phyloP scores from a whole-genome alignment of 2,113 vertebrate genomes.

The Esox niger region DNA sequence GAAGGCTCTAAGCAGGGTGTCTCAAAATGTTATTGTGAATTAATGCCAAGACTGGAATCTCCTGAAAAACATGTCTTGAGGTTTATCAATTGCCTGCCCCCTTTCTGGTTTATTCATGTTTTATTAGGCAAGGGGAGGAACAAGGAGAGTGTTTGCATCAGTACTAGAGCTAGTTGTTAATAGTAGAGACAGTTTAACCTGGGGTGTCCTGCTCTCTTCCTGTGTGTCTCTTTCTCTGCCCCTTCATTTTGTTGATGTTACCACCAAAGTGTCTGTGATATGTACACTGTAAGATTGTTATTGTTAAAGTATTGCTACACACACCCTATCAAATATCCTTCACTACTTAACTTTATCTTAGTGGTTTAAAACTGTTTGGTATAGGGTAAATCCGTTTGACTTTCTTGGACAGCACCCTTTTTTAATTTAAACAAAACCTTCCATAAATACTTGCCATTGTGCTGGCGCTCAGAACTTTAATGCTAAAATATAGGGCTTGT shows the following conservation, averaged over 20 bases:
- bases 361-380: neutral
- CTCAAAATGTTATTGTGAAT: slow-evolving; percentile 36
- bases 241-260: slow-evolving; percentile 9
- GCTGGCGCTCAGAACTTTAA: too few relatives aligned
- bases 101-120: slow-evolving; percentile 18
- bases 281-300: neutral
- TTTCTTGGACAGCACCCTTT: too few relatives aligned
- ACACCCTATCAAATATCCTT: neutral
- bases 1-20: slow-evolving; percentile 22
- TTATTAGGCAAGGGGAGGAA: slow-evolving; percentile 22
- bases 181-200: slow-evolving; percentile 28
- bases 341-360: neutral
- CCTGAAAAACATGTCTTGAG: slow-evolving; percentile 61
- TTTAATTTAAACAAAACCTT: too few relatives aligned
- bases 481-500: too few relatives aligned
- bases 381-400: too few relatives aligned
- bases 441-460: too few relatives aligned
- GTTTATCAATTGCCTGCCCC: slow-evolving; percentile 49
- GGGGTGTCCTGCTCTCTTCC: slow-evolving; percentile 30
- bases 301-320: neutral
- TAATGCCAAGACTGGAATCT: slow-evolving; percentile 37
- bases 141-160: slow-evolving; percentile 44
- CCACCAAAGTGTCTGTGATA: neutral
- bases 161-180: slow-evolving; percentile 45
- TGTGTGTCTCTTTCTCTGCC: slow-evolving; percentile 30